A percentile compares a stretch with the other conserved stretches of the same genome.
Conservation (phyloP, 2,797 vertebrate genomes). For the Cyclura pinguis region DNA sequence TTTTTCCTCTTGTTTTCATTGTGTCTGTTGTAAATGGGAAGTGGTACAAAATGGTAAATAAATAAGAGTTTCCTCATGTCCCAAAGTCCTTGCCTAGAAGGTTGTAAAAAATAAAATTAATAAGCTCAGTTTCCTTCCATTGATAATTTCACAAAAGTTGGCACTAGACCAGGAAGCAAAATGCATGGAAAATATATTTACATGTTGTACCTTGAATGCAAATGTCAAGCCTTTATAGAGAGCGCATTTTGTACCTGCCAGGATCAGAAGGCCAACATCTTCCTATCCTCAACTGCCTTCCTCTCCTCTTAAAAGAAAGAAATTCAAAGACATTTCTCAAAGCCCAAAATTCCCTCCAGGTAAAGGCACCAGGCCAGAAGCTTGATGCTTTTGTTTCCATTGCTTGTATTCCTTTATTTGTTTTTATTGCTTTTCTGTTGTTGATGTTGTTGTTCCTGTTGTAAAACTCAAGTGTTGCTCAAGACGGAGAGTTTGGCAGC, state of each 20-base stretch:
- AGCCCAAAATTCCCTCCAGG: constrained; percentile 15
- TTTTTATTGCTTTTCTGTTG: constrained; percentile 63
- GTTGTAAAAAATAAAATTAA: background rate
- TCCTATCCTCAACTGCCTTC: constrained; percentile 2
- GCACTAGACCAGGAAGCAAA: background rate
- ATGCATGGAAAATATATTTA: background rate
- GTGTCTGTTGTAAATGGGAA: background rate
- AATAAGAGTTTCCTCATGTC: background rate
- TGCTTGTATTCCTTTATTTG: constrained; percentile 48
- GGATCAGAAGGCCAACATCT: constrained; percentile 12
- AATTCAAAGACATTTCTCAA: constrained; percentile 10
- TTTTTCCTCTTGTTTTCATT: background rate
- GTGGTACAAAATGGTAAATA: background rate
- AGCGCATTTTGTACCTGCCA: constrained; percentile 18
- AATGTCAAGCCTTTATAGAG: background rate
- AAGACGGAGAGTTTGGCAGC: constrained; percentile 94
- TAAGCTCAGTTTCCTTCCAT: background rate
- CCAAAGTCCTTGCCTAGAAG: background rate
- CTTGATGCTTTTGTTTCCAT: constrained; percentile 53
- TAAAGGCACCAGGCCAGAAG: constrained; percentile 49
- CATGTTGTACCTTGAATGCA: background rate
- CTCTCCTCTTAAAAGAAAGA: constrained; percentile 25
- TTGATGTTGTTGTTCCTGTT: constrained; percentile 69
- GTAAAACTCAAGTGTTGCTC: constrained; percentile 81
- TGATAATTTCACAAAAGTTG: constrained; percentile 26